Evolutionary conservation across 2,888 invertebrate species (phyloP), one percentile per base, ranked within the genome.

Genomic region (Camptogramma bilineatum): DNA sequence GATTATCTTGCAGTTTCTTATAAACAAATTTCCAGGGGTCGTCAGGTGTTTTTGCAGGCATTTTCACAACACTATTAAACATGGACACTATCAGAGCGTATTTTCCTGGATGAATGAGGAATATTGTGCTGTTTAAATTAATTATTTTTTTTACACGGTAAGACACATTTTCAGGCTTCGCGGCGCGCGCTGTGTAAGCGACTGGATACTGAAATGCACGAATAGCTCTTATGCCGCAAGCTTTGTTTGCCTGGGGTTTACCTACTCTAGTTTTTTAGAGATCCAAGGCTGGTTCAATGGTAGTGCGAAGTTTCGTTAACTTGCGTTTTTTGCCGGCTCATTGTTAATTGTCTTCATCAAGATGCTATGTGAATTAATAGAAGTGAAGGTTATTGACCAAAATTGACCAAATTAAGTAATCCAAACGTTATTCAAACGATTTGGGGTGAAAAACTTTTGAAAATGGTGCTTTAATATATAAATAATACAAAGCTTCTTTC

Each of bases 1-100:
- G 87, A 62, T 83, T 84, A 50, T 92, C 88, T 69, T 91, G 89
- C 28, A 93, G 78, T 68, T 85, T 90, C 69, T 82, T 88, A 61
- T 81, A 91, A 58, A 93, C 82, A 70, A 86, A 90, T 68, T 74
- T 87, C 93, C 93, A 93, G 1, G 88, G 88, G 70, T 92, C 92
- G 9, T 83, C 78, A 13, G 78, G 72, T 5, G 16, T 44, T 17
- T 66, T 78, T 57, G 70, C 73, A 56, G 82, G 80, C 87, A 85
- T 88, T 75, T 74, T 84, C 65, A 78, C 70, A 63, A 52, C 63
- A 48, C 60, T 58, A 55, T 60, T 55, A 28, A 55, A 39, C 44
- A 24, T 51, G 3, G 1, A 39, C 21, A 47, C 34, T 21, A 39
- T 1, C 24, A 18, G 21, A 5, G 8, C 13, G 21, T 48, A 55